A percentile compares a stretch with the other conserved stretches of the same genome.
Evolutionary conservation across 2,888 invertebrate genomes (phyloP).

Genomic region (Agonum fuliginosum): DNA sequence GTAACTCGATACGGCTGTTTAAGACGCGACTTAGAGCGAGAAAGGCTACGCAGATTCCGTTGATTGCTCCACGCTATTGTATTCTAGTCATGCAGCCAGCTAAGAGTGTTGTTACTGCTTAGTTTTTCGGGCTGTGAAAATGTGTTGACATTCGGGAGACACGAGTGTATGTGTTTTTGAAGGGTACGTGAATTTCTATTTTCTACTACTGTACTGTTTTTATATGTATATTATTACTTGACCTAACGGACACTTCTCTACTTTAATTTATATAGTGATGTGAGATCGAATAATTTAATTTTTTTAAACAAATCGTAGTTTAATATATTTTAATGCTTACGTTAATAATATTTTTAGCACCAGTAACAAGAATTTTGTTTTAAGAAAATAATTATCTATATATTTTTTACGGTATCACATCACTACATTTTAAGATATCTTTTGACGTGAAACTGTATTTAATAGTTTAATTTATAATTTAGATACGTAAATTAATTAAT

Average conservation of each 20-base stretch:
- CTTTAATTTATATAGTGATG: constrained; percentile 28
- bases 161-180: constrained; percentile 44
- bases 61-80: constrained; percentile 56
- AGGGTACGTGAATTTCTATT: constrained; percentile 55
- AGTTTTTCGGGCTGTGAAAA: constrained; percentile 57
- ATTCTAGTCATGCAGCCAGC: constrained; percentile 68
- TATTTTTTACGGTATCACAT: constrained; percentile 15
- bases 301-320: too few species aligned
- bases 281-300: too few species aligned
- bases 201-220: constrained; percentile 40
- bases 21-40: constrained; percentile 9
- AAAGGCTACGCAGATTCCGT: constrained; percentile 47
- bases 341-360: background rate
- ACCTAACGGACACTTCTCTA: background rate
- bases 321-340: constrained; percentile 6
- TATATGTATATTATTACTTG: constrained; percentile 23
- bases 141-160: constrained; percentile 50
- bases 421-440: constrained; percentile 21
- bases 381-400: background rate
- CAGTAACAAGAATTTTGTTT: background rate
- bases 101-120: constrained; percentile 62
- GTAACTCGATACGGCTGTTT: constrained; percentile 38
- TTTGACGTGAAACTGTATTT: constrained; percentile 6
- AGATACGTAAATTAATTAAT: constrained; percentile 34
- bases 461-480: constrained; percentile 38